Conservation (phyloP, 2,797 vertebrate species). For the Paedocypris micromegethes region DNA sequence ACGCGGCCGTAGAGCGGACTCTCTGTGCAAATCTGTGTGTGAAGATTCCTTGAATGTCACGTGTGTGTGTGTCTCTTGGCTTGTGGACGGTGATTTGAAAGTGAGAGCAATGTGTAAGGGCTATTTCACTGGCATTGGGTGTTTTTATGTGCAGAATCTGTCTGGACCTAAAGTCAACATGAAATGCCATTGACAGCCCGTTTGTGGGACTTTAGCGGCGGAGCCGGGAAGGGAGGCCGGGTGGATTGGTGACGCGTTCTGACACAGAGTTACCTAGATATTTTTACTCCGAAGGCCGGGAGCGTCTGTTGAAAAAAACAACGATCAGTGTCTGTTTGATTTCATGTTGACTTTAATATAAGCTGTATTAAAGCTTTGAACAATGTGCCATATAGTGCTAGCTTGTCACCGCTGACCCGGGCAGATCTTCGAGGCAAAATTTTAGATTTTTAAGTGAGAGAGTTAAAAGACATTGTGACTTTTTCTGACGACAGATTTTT, state of each 20-base stretch:
- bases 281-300: background rate
- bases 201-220: background rate
- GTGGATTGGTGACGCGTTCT: conserved; percentile 3
- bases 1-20: conserved; percentile 8
- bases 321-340: conserved; percentile 6
- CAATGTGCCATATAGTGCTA: conserved; percentile 1
- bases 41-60: conserved; percentile 19
- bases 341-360: conserved; percentile 27
- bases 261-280: conserved; percentile 14
- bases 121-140: conserved; percentile 32
- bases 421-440: conserved; percentile 10
- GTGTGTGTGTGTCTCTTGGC: conserved; percentile 15
- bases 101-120: conserved; percentile 31
- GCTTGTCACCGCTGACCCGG: conserved; percentile 1
- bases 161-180: conserved; percentile 22
- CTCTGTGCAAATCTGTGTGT: conserved; percentile 15
- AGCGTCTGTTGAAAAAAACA: conserved; percentile 11
- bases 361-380: conserved; percentile 23
- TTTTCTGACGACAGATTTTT: conserved; percentile 33
- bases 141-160: conserved; percentile 13
- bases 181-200: background rate
- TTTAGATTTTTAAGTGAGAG: conserved; percentile 34
- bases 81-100: conserved; percentile 26
- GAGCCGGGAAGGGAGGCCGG: background rate
- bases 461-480: conserved; percentile 22